These are phyloP conservation scores for Arctocebus calabarensis DNA, from an alignment of 2,797 vertebrate species.

Conservation along the genomic window DNA sequence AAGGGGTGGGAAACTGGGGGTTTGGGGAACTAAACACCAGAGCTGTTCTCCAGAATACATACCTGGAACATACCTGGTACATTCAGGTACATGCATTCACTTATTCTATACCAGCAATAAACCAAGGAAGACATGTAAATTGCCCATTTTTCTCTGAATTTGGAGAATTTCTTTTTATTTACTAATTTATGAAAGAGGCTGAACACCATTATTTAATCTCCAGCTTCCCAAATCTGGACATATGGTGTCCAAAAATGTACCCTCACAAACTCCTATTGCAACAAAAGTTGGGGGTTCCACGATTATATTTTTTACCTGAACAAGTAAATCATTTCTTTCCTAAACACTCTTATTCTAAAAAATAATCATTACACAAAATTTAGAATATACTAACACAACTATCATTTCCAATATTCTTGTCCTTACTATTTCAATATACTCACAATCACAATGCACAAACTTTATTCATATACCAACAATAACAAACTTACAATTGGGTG, in stretches of 20 bases:
- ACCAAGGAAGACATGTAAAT: not conserved
- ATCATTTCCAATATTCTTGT: slow-evolving; percentile 52
- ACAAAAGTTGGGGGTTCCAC: not conserved
- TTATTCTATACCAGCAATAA: not conserved
- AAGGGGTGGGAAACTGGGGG: not conserved
- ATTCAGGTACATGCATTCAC: not conserved
- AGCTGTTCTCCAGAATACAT: not conserved
- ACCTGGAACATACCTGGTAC: too few relatives aligned
- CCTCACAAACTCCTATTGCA: slow-evolving; percentile 37
- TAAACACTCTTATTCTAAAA: slow-evolving; percentile 50
- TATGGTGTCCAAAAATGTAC: not conserved
- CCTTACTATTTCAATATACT: not conserved
- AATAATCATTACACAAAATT: not conserved
- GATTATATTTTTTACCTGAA: not conserved
- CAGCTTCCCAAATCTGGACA: slow-evolving; percentile 48
- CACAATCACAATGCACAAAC: not conserved
- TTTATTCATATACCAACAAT: slow-evolving; percentile 36
- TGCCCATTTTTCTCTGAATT: not conserved
- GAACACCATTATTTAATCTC: slow-evolving; percentile 19
- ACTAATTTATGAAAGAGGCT: slow-evolving; percentile 59
- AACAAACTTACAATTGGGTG: slow-evolving; percentile 49
- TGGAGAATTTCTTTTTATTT: slow-evolving; percentile 54
- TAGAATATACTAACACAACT: slow-evolving; percentile 19
- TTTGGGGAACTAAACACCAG: not conserved
- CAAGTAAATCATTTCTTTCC: slow-evolving; percentile 34